phyloP scores from a whole-genome alignment of 2,797 vertebrate species.

The Ctenosaura bakeri region DNA sequence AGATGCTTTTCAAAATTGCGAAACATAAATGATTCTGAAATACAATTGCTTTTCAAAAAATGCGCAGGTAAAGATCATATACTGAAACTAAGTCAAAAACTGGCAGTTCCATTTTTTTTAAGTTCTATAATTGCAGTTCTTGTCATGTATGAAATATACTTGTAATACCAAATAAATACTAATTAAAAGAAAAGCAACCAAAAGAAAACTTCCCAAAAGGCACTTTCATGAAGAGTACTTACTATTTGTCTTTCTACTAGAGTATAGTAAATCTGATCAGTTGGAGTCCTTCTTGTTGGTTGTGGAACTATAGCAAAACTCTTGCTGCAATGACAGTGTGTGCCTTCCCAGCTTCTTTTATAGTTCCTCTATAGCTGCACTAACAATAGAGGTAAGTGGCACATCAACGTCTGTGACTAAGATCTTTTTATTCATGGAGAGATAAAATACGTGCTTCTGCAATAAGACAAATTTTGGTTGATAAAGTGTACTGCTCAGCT shows the following conservation, averaged over 20 bases:
- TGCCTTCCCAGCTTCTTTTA: conserved; percentile 61
- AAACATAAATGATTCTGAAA: neutral
- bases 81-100: conserved; percentile 31
- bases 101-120: conserved; percentile 18
- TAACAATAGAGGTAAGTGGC: conserved; percentile 49
- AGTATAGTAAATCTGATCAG: neutral
- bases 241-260: neutral
- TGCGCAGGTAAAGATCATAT: neutral
- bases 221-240: conserved; percentile 40
- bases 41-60: conserved; percentile 29
- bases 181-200: conserved; percentile 30
- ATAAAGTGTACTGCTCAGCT: conserved; percentile 17
- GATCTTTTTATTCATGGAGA: conserved; percentile 15
- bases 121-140: neutral
- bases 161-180: conserved; percentile 3
- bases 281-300: conserved; percentile 16
- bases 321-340: neutral
- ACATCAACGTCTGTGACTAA: conserved; percentile 48
- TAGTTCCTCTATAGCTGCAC: conserved; percentile 55
- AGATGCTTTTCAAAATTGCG: neutral
- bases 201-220: neutral
- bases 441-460: conserved; percentile 31
- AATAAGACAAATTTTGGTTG: neutral
- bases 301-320: neutral
- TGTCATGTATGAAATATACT: neutral